Evolutionary conservation across 1,140 invertebrate genomes (phyloP).

Genomic region (Micrasema longulum): DNA sequence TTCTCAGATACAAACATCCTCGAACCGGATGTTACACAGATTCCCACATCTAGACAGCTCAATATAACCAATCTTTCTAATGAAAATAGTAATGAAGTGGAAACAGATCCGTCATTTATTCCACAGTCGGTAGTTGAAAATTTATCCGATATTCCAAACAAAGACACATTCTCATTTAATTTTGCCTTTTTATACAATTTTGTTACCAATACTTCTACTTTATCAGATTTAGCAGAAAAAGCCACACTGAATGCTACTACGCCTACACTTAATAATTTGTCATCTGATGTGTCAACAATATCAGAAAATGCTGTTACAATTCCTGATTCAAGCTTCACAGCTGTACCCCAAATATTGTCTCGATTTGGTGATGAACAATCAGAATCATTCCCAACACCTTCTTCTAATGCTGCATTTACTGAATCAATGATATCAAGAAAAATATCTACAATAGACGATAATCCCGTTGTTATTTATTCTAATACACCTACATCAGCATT

Average conservation of each 20-base stretch:
- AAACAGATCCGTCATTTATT: constrained; percentile 4
- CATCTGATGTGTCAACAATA: constrained; percentile 6
- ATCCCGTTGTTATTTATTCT: background rate
- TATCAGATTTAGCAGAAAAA: background rate
- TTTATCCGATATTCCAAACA: background rate
- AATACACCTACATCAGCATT: background rate
- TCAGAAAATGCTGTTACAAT: no score
- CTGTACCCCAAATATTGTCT: constrained; percentile 5
- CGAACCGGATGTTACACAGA: background rate
- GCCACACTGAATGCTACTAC: background rate
- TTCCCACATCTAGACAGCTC: background rate
- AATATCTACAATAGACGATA: constrained; percentile 5
- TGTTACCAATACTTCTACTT: constrained; percentile 8
- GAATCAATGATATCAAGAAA: constrained; percentile 6
- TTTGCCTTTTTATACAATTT: constrained; percentile 37
- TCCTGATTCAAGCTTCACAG: constrained; percentile 2
- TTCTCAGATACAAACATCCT: constrained; percentile 19
- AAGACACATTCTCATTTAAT: constrained; percentile 24
- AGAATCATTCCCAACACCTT: background rate
- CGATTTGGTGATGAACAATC: background rate
- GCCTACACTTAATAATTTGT: background rate
- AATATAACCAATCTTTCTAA: background rate
- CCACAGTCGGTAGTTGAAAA: background rate
- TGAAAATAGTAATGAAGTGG: constrained; percentile 12
- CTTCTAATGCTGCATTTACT: background rate